Percentiles rank a stretch among this genome's conserved stretches.
These are phyloP conservation scores for Cryptosula pallasiana DNA, from an alignment of 2,888 invertebrate species.

Conservation along the genomic window DNA sequence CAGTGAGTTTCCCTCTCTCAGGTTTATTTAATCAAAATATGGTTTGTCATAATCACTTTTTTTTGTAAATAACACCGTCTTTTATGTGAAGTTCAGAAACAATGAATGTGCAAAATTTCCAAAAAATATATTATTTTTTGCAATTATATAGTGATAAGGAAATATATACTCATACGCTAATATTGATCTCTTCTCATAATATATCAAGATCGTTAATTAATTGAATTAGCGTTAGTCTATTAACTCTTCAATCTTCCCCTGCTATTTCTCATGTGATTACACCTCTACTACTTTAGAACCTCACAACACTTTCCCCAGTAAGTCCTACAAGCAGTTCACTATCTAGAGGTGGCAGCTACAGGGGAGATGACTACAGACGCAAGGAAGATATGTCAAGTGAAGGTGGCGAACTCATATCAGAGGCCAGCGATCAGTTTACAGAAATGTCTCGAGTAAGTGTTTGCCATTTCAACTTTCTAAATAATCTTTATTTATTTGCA, in stretches of 20 bases:
- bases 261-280: not conserved
- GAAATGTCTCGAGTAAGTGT: not conserved
- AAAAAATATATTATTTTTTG: not conserved
- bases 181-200: too few relatives aligned
- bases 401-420: not conserved
- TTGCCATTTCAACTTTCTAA: too few relatives aligned
- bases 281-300: too few relatives aligned
- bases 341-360: not conserved
- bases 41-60: too few relatives aligned
- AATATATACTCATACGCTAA: too few relatives aligned
- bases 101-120: not conserved
- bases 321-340: not conserved
- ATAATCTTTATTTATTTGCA: too few relatives aligned
- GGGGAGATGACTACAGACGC: not conserved
- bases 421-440: constrained; percentile 5
- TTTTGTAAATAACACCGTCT: too few relatives aligned
- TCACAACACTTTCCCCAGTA: not conserved
- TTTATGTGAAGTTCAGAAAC: not conserved
- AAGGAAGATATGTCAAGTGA: not conserved
- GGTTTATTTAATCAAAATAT: too few relatives aligned
- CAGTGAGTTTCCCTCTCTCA: too few relatives aligned
- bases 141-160: not conserved
- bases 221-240: not conserved
- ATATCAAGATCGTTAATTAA: not conserved
- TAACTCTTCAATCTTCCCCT: not conserved